Evolutionary conservation across 1,140 invertebrate genomes (phyloP).

Genomic region (Plodia interpunctella): DNA sequence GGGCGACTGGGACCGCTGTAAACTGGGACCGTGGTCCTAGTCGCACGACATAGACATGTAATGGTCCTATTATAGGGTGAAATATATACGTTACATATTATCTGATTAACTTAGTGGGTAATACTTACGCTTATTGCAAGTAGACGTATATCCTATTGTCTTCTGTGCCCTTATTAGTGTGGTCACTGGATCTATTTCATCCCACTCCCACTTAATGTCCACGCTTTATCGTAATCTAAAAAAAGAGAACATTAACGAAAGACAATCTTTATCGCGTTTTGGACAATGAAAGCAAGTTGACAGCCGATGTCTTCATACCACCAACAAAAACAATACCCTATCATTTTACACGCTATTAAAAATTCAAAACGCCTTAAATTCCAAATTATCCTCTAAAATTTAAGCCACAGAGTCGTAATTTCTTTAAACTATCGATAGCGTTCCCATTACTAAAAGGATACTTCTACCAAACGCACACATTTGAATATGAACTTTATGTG

Average conservation of each 20-base stretch:
- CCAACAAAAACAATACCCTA: conserved; percentile 39
- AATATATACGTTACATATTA: too few relatives aligned
- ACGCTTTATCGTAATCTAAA: conserved; percentile 32
- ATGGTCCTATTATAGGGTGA: too few relatives aligned
- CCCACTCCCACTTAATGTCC: conserved; percentile 27
- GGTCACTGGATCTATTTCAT: background rate
- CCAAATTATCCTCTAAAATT: conserved; percentile 10
- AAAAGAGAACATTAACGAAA: conserved; percentile 28
- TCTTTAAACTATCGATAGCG: conserved; percentile 6
- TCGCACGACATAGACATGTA: too few relatives aligned
- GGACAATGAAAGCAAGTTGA: conserved; percentile 33
- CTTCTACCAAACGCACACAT: background rate
- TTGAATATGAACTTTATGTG: conserved; percentile 2
- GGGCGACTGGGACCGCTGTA: too few relatives aligned
- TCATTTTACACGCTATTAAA: conserved; percentile 38
- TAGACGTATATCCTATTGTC: too few relatives aligned
- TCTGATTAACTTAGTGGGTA: too few relatives aligned
- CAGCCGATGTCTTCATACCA: conserved; percentile 39
- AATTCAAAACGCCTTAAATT: conserved; percentile 1
- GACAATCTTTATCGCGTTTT: conserved; percentile 29
- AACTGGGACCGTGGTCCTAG: too few relatives aligned
- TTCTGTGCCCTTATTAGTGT: background rate
- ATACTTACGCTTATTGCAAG: background rate
- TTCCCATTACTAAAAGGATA: conserved; percentile 18
- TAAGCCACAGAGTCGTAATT: conserved; percentile 17